Evolutionary conservation across 1,140 invertebrate genomes (phyloP).

Genomic region (Mactra quadrangularis): DNA sequence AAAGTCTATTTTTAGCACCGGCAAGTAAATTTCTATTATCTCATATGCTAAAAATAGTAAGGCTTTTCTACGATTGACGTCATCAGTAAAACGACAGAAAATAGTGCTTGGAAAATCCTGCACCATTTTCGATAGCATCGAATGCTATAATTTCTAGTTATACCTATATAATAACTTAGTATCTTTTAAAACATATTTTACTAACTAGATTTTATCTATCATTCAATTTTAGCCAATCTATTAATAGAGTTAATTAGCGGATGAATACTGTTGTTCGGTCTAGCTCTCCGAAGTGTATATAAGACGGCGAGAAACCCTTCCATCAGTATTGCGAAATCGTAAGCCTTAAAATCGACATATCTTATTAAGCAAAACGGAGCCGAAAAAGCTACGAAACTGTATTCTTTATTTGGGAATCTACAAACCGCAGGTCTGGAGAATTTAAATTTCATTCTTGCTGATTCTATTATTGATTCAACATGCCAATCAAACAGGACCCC

Average conservation of each 20-base stretch:
- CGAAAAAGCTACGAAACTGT: constrained; percentile 48
- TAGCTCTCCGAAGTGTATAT: constrained; percentile 33
- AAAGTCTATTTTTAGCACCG: constrained; percentile 54
- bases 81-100: neutral
- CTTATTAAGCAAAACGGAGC: constrained; percentile 43
- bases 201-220: neutral
- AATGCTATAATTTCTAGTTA: neutral
- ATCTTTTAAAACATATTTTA: neutral
- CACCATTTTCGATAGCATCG: neutral
- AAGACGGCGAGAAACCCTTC: constrained; percentile 4
- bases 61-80: constrained; percentile 39
- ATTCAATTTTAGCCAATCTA: neutral
- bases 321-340: constrained; percentile 48
- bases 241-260: constrained; percentile 6
- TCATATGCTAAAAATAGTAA: constrained; percentile 66
- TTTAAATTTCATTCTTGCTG: constrained; percentile 57
- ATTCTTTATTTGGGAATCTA: constrained; percentile 43
- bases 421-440: constrained; percentile 61
- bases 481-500: constrained; percentile 65
- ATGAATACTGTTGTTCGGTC: constrained; percentile 40
- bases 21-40: constrained; percentile 57
- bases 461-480: constrained; percentile 66
- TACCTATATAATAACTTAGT: neutral
- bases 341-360: neutral
- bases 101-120: constrained; percentile 57